Conservation (phyloP, 1,140 invertebrate genomes). For the Berghia stephanieae region DNA sequence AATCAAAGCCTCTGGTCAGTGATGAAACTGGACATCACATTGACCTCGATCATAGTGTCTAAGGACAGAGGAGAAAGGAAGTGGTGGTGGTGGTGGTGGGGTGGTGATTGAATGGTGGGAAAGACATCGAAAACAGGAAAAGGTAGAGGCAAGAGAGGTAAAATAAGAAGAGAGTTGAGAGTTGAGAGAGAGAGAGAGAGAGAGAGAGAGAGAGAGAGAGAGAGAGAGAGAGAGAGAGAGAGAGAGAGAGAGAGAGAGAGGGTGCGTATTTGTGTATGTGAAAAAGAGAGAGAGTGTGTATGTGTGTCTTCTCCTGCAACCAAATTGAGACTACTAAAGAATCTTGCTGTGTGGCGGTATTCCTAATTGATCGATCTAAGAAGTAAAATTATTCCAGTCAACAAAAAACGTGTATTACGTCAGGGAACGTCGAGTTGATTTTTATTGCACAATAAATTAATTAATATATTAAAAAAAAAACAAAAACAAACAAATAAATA, state of each 20-base stretch:
- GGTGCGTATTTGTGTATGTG: no score
- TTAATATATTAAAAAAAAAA: no score
- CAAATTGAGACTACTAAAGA: no score
- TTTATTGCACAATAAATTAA: no score
- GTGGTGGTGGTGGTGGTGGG: background rate
- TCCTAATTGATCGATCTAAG: no score
- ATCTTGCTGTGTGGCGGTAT: no score
- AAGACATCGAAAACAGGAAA: background rate
- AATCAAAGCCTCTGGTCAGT: background rate
- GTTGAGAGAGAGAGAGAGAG: background rate
- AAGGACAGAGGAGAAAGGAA: background rate
- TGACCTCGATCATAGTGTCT: background rate
- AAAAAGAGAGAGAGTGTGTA: no score
- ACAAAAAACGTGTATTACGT: no score
- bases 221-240: background rate
- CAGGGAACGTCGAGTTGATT: no score
- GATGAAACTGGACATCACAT: background rate
- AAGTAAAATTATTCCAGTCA: no score
- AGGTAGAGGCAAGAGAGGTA: background rate
- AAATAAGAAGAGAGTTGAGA: background rate
- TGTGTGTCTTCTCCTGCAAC: no score
- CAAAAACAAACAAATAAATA: no score
- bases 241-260: slow-evolving; percentile 5
- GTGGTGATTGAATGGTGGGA: background rate
- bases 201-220: slow-evolving; percentile 5